phyloP scores from a whole-genome alignment of 2,888 invertebrate genomes.

The Ochropacha duplaris region DNA sequence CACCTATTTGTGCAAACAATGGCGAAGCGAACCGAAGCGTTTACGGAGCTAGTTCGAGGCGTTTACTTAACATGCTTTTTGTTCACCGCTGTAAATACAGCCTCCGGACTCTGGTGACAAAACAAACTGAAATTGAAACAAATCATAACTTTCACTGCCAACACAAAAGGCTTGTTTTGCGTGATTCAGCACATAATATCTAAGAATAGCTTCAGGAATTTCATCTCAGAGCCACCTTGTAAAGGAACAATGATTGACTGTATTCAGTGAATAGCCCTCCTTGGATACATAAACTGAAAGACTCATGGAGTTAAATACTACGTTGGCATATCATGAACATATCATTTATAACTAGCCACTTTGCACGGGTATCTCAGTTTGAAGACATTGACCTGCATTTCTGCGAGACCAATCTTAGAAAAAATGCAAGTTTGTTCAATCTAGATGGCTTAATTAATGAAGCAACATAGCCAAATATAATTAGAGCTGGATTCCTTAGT shows the following conservation, averaged over 20 bases:
- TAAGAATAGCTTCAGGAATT: neutral
- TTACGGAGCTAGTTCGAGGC: conserved; percentile 17
- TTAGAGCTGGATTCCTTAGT: conserved; percentile 23
- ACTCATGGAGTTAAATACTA: neutral
- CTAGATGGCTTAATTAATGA: conserved; percentile 21
- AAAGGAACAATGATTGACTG: neutral
- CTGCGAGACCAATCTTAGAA: neutral
- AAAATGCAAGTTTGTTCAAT: conserved; percentile 25
- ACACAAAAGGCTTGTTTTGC: conserved; percentile 1
- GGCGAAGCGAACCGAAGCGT: conserved; percentile 38
- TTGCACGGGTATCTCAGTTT: neutral
- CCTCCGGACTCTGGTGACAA: conserved; percentile 7
- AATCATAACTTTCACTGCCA: conserved; percentile 2
- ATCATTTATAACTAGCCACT: neutral
- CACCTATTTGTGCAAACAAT: conserved; percentile 64
- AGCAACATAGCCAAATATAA: conserved; percentile 18
- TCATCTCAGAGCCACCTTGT: neutral
- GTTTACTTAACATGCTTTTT: conserved; percentile 42
- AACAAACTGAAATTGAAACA: conserved; percentile 5
- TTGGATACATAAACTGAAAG: neutral
- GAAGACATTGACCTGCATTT: neutral
- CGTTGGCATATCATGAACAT: conserved; percentile 2
- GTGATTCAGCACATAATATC: neutral
- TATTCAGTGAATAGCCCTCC: neutral
- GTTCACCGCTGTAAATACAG: conserved; percentile 2